Conservation (phyloP, 2,888 invertebrate genomes). For the Petrophora chlorosata region DNA sequence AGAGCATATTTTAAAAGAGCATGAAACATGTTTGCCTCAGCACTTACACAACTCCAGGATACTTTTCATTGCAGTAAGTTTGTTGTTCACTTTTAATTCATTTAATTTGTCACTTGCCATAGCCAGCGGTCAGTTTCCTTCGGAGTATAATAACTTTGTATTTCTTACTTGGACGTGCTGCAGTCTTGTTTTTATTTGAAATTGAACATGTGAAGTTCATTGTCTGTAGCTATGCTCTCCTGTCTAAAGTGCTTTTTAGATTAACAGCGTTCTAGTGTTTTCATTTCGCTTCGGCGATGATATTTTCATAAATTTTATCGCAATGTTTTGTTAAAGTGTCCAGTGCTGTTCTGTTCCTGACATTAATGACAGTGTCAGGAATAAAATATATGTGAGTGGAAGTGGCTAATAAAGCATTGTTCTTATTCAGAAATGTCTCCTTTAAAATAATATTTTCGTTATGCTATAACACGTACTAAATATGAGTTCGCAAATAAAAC, state of each 20-base stretch:
- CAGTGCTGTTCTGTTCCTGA: too few relatives aligned
- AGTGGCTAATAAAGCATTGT: too few relatives aligned
- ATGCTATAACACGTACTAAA: too few relatives aligned
- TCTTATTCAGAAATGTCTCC: too few relatives aligned
- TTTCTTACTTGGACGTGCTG: conserved; percentile 33
- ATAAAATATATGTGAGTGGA: too few relatives aligned
- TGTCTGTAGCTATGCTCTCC: conserved; percentile 28
- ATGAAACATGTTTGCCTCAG: background rate
- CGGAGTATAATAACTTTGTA: conserved; percentile 25
- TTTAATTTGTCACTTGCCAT: conserved; percentile 65
- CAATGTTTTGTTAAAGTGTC: too few relatives aligned
- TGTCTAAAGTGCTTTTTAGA: conserved; percentile 25
- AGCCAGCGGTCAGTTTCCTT: conserved; percentile 45
- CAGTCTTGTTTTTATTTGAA: conserved; percentile 42
- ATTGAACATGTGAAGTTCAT: conserved; percentile 41
- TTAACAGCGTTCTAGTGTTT: conserved; percentile 9
- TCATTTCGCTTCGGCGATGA: background rate
- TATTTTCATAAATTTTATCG: background rate
- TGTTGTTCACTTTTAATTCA: conserved; percentile 56
- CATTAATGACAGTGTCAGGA: too few relatives aligned
- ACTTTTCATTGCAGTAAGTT: too few relatives aligned
- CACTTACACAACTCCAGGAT: too few relatives aligned
- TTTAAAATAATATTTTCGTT: too few relatives aligned
- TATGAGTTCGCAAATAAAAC: too few relatives aligned
- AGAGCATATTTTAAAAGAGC: too few relatives aligned